Evolutionary conservation across 64 coral and sea anemone genomes (phyloP).

Genomic region (Montipora efflorescens): DNA sequence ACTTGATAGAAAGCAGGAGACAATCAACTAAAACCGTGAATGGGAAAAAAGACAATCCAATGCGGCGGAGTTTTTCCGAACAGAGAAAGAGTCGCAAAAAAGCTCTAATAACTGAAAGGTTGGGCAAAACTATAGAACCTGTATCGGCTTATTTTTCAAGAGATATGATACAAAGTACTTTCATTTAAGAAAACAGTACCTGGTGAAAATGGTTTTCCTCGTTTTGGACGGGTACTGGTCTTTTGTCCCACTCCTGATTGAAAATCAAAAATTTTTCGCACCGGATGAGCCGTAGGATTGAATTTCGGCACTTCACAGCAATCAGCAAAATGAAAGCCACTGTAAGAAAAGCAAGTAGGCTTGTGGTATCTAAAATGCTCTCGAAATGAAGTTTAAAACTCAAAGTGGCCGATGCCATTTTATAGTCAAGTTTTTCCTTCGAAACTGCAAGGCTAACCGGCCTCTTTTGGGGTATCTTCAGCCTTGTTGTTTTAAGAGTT

Average conservation of each 20-base stretch:
- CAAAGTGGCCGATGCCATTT: background rate
- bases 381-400: background rate
- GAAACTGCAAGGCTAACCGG: too few relatives aligned
- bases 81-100: too few relatives aligned
- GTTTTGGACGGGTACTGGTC: conserved; percentile 2
- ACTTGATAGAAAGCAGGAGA: too few relatives aligned
- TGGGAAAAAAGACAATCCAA: too few relatives aligned
- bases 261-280: background rate
- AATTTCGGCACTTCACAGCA: background rate
- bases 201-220: background rate
- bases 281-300: background rate
- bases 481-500: too few relatives aligned
- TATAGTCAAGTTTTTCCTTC: background rate
- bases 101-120: too few relatives aligned
- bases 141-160: too few relatives aligned
- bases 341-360: background rate
- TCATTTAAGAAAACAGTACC: background rate
- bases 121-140: too few relatives aligned
- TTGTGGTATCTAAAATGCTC: background rate
- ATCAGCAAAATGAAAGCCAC: background rate
- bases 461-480: too few relatives aligned
- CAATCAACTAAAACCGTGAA: too few relatives aligned
- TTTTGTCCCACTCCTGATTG: background rate
- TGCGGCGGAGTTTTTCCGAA: too few relatives aligned
- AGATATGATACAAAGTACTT: too few relatives aligned